Evolutionary conservation across 2,888 invertebrate genomes (phyloP).

Genomic region (Rambutsinella grinnellia): DNA sequence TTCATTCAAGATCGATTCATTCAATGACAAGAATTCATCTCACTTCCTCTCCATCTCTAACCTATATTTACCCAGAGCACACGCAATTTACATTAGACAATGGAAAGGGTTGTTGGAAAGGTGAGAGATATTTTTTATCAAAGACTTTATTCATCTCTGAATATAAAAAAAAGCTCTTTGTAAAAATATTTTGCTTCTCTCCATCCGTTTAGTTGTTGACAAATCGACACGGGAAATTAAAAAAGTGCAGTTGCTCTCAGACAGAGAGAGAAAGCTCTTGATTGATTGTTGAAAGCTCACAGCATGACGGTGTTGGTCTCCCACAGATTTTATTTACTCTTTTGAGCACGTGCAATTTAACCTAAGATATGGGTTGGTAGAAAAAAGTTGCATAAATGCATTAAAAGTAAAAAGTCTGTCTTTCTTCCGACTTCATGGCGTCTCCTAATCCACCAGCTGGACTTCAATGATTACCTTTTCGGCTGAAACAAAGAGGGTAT

Average conservation of each 20-base stretch:
- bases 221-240: conserved; percentile 46
- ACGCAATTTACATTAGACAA: conserved; percentile 63
- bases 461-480: no score
- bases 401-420: conserved; percentile 8
- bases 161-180: conserved; percentile 25
- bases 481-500: conserved; percentile 61
- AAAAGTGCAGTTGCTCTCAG: conserved; percentile 25
- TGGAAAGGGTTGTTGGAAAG: no score
- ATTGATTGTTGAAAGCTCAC: conserved; percentile 36
- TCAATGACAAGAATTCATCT: no score
- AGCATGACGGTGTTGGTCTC: conserved; percentile 48
- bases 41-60: no score
- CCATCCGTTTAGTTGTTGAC: conserved; percentile 26
- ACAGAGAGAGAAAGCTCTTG: conserved; percentile 20
- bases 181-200: background rate
- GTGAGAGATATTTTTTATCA: no score
- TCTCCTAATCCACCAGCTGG: conserved; percentile 32
- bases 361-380: background rate
- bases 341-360: conserved; percentile 53
- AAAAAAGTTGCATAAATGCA: background rate
- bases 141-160: no score
- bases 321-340: conserved; percentile 61
- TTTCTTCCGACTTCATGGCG: conserved; percentile 45
- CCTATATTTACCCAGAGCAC: conserved; percentile 66
- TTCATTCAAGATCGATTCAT: no score